Conservation (phyloP, 2,888 invertebrate species). For the Portevinia maculata region DNA sequence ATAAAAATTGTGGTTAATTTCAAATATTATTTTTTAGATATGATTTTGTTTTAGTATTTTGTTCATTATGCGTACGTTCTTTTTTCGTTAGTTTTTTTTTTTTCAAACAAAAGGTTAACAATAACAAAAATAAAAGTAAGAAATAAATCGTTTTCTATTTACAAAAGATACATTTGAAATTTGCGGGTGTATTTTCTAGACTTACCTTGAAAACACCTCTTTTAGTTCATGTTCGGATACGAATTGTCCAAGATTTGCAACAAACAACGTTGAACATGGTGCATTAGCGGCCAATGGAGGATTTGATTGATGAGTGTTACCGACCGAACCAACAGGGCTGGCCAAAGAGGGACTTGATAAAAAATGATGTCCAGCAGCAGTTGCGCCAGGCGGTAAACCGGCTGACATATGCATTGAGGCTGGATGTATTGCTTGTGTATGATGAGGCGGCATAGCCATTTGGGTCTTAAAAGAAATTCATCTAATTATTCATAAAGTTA, state of each 20-base stretch:
- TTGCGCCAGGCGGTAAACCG: slow-evolving; percentile 77
- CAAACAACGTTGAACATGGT: slow-evolving; percentile 98
- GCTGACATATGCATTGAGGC: slow-evolving; percentile 88
- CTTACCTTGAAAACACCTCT: slow-evolving; percentile 98
- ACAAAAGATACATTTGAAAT: not conserved
- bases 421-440: slow-evolving; percentile 84
- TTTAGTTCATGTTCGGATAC: slow-evolving; percentile 99
- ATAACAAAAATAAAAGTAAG: slow-evolving; percentile 2
- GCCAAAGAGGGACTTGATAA: slow-evolving; percentile 96
- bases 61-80: too few species aligned
- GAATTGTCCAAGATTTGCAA: slow-evolving; percentile 98
- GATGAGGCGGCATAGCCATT: slow-evolving; percentile 84
- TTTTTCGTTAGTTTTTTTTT: slow-evolving; percentile 18
- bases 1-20: slow-evolving; percentile 19
- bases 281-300: slow-evolving; percentile 87
- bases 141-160: slow-evolving; percentile 2
- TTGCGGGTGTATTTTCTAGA: too few species aligned
- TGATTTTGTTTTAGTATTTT: slow-evolving; percentile 39
- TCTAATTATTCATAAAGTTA: slow-evolving; percentile 66
- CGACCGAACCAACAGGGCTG: slow-evolving; percentile 89
- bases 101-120: slow-evolving; percentile 19
- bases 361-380: slow-evolving; percentile 88
- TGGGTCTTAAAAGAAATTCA: slow-evolving; percentile 82
- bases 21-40: slow-evolving; percentile 11
- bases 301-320: slow-evolving; percentile 81